Evolutionary conservation across 1,140 invertebrate species (phyloP), one percentile per base, ranked within the genome.

Genomic region (Drosophila persimilis): DNA sequence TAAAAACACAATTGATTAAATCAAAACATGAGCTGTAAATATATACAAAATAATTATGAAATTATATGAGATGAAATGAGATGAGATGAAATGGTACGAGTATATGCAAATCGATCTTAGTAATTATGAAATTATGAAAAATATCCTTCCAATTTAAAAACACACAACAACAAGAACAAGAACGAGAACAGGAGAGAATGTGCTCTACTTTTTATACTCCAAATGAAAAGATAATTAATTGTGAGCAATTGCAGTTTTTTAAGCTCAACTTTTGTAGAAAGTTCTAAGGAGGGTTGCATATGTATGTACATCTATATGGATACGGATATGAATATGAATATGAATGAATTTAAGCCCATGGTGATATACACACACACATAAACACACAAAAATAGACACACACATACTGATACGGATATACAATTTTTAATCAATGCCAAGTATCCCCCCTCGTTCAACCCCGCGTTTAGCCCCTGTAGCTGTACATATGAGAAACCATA

Each of bases 261-360:
- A 3, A 39, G 11, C 35, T 39, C 35, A 39, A 39, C 35, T 76
- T 69, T 73, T 61, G 58, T 75, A 39, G 35, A 39, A 39, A 39
- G 62, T 59, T 58, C 44, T 56, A 50, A 35, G 15, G 4, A 39
- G 22, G 41, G 13, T 48, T 22, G 20, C 26, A 61, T 41, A 69
- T 26, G 61, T 46, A 57, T 56, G 31, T 50, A 53, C 52, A 53
- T 48, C 17, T 46, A 55, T 47, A 11, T 39, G 45, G 43, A 54
- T 53, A 50, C 48, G 35, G 43, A 70, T 75, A 74, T 63, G 45
- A 58, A 44, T 43, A 73, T 74, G 60, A 77, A 75, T 76, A 73
- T 57, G 47, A 79, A 72, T 62, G 78, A 81, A 80, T 80, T 81
- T 81, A 81, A 80, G 73, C 67, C 73, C 66, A 80, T 59, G 67